Evolutionary conservation across 2,113 vertebrate genomes (phyloP), one percentile per base, ranked within the genome.

Genomic region (Colossoma macropomum): DNA sequence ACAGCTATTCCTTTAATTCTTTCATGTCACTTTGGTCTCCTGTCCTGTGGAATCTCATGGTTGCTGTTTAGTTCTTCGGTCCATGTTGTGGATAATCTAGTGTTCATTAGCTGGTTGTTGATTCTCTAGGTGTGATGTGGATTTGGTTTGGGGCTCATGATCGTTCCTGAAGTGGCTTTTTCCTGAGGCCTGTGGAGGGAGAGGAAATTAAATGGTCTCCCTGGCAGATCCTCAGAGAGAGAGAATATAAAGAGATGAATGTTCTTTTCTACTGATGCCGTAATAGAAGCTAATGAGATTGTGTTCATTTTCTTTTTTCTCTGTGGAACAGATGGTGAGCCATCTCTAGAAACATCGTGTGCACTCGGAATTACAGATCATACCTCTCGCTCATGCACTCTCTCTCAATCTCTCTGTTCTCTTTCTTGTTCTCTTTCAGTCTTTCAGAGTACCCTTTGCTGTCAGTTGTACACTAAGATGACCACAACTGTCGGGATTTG

Each of bases 241-340:
- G 28, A 60, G 78, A 71, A 38, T 72, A 62, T 81, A 52, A 30
- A 82, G 54, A 17, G 23, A 76, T 69, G 41, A 65, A 41, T 59
- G 25, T 54, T 75, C 25, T 16, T 50, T 56, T 68, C 27, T 60
- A 48, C 32, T 78, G 59, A 45, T 27, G 73, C 38, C 30, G 71
- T 76, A 75, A 79, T 62, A 56, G 71, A 85, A 28, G 38, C 34
- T 73, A 79, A 87, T 86, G 77, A 63, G 25, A 63, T 63, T 66
- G 38, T 50, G 28, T 73, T 75, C 23, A 59, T 76, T 75, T 12
- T 4, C 54, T 45, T 52, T 75, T 38, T 50, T 85, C 38, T 84
- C 81, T 76, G 70, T 32, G 11, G 82, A 85, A 68, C 80, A 85
- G 87, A 81, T 88, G 85, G 77, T 75, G 6, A 66, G 75, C 50